Conservation (phyloP, 2,797 vertebrate genomes). For the Brachyalestes nurse region DNA sequence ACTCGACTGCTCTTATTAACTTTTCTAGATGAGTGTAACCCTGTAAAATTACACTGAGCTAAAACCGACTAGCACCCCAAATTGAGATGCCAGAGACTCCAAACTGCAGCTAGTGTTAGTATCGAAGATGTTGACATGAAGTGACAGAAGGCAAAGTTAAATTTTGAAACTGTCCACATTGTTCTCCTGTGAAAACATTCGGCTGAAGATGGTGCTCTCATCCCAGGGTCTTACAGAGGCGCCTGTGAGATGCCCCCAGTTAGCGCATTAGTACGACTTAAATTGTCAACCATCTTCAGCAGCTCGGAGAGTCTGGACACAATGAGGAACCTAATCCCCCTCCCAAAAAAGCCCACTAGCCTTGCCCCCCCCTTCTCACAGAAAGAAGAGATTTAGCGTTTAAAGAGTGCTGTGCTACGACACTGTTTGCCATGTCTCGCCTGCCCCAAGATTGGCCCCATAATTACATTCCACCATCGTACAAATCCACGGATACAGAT, state of each 20-base stretch:
- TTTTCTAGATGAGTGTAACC: no score
- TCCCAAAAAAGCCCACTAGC: constrained; percentile 6
- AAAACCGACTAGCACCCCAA: no score
- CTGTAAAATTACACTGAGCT: no score
- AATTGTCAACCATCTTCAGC: constrained; percentile 48
- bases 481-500: constrained; percentile 57
- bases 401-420: constrained; percentile 5
- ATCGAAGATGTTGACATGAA: constrained; percentile 4
- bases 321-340: constrained; percentile 50
- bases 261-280: constrained; percentile 49
- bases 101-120: background rate
- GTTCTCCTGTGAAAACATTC: constrained; percentile 22
- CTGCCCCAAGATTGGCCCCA: constrained; percentile 26
- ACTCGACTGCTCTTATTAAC: no score
- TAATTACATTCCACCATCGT: constrained; percentile 61
- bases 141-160: constrained; percentile 10
- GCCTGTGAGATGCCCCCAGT: constrained; percentile 31
- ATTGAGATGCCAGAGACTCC: background rate
- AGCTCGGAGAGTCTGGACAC: constrained; percentile 38
- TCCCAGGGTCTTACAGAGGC: constrained; percentile 15
- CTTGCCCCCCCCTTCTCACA: constrained; percentile 15
- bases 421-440: constrained; percentile 16
- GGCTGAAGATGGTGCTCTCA: constrained; percentile 31
- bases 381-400: constrained; percentile 39
- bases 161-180: constrained; percentile 25